Base-by-base conservation (phyloP, 2,797 vertebrate species). In the Sebastes oblongus region DNA sequence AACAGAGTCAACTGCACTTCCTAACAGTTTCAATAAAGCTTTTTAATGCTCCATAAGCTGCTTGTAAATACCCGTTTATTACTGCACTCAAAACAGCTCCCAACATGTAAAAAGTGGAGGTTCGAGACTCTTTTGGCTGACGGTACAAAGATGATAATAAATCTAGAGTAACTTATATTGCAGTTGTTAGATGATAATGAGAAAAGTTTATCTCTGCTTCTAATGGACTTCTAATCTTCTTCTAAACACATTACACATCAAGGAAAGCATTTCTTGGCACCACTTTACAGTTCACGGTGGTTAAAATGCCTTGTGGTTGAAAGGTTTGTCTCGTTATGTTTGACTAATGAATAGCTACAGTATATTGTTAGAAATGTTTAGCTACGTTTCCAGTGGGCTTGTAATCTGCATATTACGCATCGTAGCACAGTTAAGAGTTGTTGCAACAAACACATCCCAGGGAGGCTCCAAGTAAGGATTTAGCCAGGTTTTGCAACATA, bases 391-490 rank as follows among this genome's bases (percentile, higher is more conserved):
- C 71, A 82, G 70, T 9, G 59, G 69, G 66, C 72, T 87, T 83
- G 72, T 78, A 86, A 90, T 91, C 80, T 86, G 67, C 81, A 81
- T 84, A 72, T 58, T 65, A 81, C 56, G 77, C 84, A 80, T 77
- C 50, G 59, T 58, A 80, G 78, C 64, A 64, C 66, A 52, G 74
- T 70, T 42, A 20, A 66, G 72, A 81, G 83, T 42, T 55, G 55
- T 72, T 71, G 73, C 87, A 82, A 68, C 88, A 86, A 89, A 88
- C 81, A 59, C 66, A 86, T 88, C 88, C 82, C 67, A 71, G 54
- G 13, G 18, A 77, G 77, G 81, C 86, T 80, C 83, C 69, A 39
- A 78, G 74, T 10, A 25, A 81, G 66, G 70, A 61, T 74, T 75
- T 58, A 66, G 14, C 36, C 66, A 58, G 66, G 69, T 61, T 84